Conservation (phyloP, 1,140 invertebrate genomes). For the Trinorchestia longiramus region DNA sequence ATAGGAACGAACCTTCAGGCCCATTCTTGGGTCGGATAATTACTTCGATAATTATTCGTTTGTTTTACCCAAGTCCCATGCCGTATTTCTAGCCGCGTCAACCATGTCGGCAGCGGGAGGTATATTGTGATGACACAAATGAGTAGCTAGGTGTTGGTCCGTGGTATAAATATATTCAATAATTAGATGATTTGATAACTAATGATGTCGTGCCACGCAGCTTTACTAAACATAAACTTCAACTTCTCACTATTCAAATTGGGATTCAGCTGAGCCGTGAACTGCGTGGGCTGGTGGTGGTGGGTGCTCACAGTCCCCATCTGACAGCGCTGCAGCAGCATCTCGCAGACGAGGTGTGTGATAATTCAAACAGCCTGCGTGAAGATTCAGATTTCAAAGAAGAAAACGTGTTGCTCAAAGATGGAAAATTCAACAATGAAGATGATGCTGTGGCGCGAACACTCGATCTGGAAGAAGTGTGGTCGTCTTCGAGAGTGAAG, state of each 20-base stretch:
- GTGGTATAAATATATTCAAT: background rate
- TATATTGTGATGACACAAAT: too few relatives aligned
- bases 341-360: slow-evolving; percentile 19
- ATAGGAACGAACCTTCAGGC: too few relatives aligned
- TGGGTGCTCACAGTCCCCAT: slow-evolving; percentile 10
- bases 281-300: slow-evolving; percentile 21
- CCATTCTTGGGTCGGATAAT: too few relatives aligned
- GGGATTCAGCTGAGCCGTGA: background rate
- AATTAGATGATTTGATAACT: background rate
- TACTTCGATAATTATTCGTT: too few relatives aligned
- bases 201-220: background rate
- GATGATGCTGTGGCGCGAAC: background rate
- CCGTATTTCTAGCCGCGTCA: too few relatives aligned
- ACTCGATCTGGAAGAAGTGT: background rate
- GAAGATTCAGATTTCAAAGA: background rate
- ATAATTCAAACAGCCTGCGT: background rate
- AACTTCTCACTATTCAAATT: background rate
- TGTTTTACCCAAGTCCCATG: too few relatives aligned
- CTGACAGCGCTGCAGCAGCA: background rate
- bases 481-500: background rate
- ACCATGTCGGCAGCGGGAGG: too few relatives aligned
- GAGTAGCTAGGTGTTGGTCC: too few relatives aligned
- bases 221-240: background rate
- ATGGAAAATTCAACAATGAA: background rate
- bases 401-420: background rate